Evolutionary conservation across 2,113 vertebrate species (phyloP).

Genomic region (Panthera uncia): DNA sequence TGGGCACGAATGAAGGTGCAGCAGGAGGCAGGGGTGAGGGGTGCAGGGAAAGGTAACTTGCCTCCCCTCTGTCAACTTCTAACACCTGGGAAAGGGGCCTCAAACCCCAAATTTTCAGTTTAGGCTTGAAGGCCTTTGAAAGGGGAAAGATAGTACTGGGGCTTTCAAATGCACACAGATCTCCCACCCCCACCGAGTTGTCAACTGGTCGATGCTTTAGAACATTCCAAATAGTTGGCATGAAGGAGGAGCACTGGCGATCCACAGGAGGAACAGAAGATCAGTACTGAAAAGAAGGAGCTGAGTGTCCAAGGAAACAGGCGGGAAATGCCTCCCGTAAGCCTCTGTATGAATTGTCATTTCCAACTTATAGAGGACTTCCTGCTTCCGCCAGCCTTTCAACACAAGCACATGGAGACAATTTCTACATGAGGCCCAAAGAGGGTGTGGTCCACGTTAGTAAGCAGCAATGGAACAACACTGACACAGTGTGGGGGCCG

Average conservation of each 20-base stretch:
- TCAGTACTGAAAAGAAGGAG: background rate
- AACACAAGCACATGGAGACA: background rate
- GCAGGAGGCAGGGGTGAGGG: background rate
- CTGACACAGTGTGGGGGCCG: accelerated
- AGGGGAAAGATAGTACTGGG: background rate
- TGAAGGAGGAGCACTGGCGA: too few species aligned
- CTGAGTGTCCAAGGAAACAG: background rate
- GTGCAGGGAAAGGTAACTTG: accelerated
- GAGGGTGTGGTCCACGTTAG: background rate
- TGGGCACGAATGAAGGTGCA: constrained; percentile 19
- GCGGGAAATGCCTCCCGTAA: background rate
- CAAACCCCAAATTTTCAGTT: background rate
- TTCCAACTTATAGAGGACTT: background rate
- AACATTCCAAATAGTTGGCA: background rate
- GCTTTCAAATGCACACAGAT: background rate
- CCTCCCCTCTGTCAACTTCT: background rate
- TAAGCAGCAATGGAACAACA: background rate
- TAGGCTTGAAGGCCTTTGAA: background rate
- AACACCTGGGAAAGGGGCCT: background rate
- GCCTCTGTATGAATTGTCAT: background rate
- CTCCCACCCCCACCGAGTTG: background rate
- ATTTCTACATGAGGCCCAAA: background rate
- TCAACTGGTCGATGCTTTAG: background rate
- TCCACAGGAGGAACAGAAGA: background rate
- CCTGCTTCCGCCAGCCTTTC: background rate